Base-by-base conservation (phyloP, 2,113 vertebrate genomes). In the Sinocyclocheilus rhinocerous region DNA sequence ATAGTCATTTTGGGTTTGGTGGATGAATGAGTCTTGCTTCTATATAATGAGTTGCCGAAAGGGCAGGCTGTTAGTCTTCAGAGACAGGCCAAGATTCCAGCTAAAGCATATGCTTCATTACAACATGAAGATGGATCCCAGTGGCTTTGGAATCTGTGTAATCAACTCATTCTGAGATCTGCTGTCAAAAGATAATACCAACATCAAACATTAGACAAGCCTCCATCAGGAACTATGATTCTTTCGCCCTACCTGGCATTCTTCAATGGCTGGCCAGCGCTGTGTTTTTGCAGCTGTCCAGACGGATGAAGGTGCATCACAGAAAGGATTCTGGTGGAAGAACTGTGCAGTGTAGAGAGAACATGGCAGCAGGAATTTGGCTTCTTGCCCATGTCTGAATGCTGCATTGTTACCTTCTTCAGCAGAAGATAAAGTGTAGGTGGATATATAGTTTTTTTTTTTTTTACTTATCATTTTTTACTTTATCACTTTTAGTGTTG, bases 1-100 rank as follows among this genome's bases (percentile, higher is more conserved):
- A 33, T 55, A 48, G 24, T 65, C 26, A 50, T 85, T n/a, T 65
- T 67, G 61, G 50, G 29, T 52, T 70, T 84, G 26, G 57, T 42
- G 48, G 36, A 81, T 75, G 11, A 81, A 73, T 22, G 57, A 73
- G 48, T 65, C 45, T n/a, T 76, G 42, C 42, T 8, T 76, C 5
- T 72, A 75, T 84, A 85, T 85, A 84, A 88, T 87, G 29, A 85
- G 36, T 65, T 83, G 81, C 77, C 80, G 79, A 90, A 87, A 87
- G 76, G 26, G 63, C 45, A 55, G 72, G n/a, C 50, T 88, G 61
- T 59, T 70, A 48, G 33, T 84, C 26, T 67, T 48, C 67, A 81
- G 29, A 52, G n/a, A 48, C 50, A 48, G 61, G 65, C 61, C 70
- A 73, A 61, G 61, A 87, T 88, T 79, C 65, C 52, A 81, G 52